Conservation (phyloP, 2,113 vertebrate genomes). For the Podarcis raffonei region DNA sequence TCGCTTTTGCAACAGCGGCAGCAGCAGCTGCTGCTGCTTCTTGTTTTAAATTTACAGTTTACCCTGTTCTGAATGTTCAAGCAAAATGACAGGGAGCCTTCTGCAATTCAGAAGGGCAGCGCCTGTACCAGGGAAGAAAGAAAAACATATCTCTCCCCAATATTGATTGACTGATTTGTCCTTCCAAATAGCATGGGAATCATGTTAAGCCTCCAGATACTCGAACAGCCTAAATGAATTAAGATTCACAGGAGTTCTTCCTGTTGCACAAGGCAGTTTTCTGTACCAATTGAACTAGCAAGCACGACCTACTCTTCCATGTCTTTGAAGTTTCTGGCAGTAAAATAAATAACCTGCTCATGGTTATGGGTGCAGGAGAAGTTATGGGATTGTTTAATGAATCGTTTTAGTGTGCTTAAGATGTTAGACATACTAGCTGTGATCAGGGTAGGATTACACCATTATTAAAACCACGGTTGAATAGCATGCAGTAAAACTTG, state of each 20-base stretch:
- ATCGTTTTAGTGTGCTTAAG: slow-evolving; percentile 14
- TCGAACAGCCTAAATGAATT: slow-evolving; percentile 51
- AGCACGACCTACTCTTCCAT: slow-evolving; percentile 4
- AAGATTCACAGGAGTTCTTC: slow-evolving; percentile 53
- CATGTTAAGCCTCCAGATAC: slow-evolving; percentile 38
- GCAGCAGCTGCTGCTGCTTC: not conserved
- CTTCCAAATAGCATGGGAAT: slow-evolving; percentile 38
- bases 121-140: not conserved
- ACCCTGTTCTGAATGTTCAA: slow-evolving; percentile 14
- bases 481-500: not conserved
- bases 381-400: slow-evolving; percentile 13
- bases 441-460: not conserved
- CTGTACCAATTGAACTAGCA: slow-evolving; percentile 38
- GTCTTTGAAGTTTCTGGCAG: slow-evolving; percentile 33
- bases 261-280: slow-evolving; percentile 38
- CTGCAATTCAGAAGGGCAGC: slow-evolving; percentile 1
- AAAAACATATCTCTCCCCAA: not conserved
- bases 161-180: slow-evolving; percentile 45
- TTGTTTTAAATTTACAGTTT: slow-evolving; percentile 21
- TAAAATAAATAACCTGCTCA: slow-evolving; percentile 14
- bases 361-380: not conserved
- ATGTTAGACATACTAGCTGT: not conserved
- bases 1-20: not conserved
- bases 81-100: not conserved
- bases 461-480: slow-evolving; percentile 33